Base-by-base conservation (phyloP, 2,113 vertebrate genomes). In the Camarhynchus parvulus region DNA sequence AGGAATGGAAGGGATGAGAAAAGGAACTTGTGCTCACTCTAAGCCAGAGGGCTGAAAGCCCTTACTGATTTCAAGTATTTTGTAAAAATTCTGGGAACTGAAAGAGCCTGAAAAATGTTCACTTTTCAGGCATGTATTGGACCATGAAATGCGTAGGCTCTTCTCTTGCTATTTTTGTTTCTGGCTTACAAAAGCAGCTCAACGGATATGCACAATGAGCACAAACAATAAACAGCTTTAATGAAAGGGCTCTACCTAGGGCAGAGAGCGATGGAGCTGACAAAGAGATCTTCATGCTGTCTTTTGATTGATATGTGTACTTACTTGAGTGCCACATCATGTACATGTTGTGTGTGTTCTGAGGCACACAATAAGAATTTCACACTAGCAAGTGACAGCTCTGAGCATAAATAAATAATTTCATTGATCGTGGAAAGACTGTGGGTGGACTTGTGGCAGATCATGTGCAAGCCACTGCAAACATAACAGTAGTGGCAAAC, bases 321-420 rank as follows among this genome's bases (percentile, higher is more conserved):
- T 88, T 97, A 98, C 97, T 88, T 94, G 94, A 92, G 37, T 97
- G 93, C 87, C 94, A 82, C 49, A 33, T 50, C 91, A 35, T 90
- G 81, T 96, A 95, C 77, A 31, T 69, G 89, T 95, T 96, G 64
- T 90, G 82, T 91, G 52, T 33, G 7, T 96, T 95, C 82, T 89
- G 79, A 97, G 91, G 75, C 83, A 77, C 53, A 85, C 66, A 92
- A 39, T 74, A 92, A 81, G 89, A 90, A 80, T 77, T 96, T 72
- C 59, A 59, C 72, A 75, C 47, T 91, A 91, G 89, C 82, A 95
- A 96, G 68, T 56, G 41, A 96, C 69, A 96, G 76, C 86, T 96
- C 72, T 90, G 30, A 89, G 72, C 69, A 56, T 73, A 96, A 95
- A 93, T 89, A 95, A 95, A 96, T 83, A 42, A 83, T 84, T 94